Base-by-base conservation (phyloP, 2,797 vertebrate species). In the Microcaecilia unicolor region DNA sequence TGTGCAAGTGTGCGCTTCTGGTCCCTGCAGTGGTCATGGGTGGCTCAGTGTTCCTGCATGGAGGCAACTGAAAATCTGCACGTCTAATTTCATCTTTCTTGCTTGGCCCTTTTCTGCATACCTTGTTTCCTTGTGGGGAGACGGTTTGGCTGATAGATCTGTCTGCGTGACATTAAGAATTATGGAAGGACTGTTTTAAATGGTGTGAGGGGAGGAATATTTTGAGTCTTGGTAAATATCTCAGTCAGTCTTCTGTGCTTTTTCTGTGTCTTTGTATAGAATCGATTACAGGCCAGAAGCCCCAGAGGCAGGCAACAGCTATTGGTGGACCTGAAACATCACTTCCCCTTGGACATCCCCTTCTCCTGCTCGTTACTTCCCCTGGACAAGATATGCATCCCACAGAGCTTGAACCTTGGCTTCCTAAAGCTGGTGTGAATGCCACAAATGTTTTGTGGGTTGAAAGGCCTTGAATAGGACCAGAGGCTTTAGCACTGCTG, bases 261-360 rank as follows among this genome's bases (percentile, higher is more conserved):
- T n/a, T n/a, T n/a, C n/a, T n/a, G n/a, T 36, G n/a, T 40, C 37
- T 17, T 33, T 1, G 3, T 48, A 8, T 17, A 61, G 61, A 29
- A 10, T 2, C 28, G 2, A 7, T 40, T 55, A 8, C 17, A 9
- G n/a, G 22, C 28, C 19, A 24, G 34, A 18, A 45, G 33, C 2
- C 22, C 58, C 6, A 61, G 69, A 5, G 54, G 53, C 11, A 64
- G 68, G 7, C 51, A 64, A 1, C 82, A 84, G 51, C 65, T 88
- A 12, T 69, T 89, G 31, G 61, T 84, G 66, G 86, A 88, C 3
- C 74, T 81, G 18, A 72, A 70, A 25, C 63, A 51, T 31, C 65
- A 81, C 37, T 85, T 87, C 54, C 86, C 87, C 0, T 83, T 88
- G 61, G 83, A 72, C 2, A 81, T 91, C 57, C 78, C 72, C 17